A percentile compares a stretch with the other conserved stretches of the same genome.
Conservation (phyloP, 2,797 vertebrate genomes). For the Peromyscus attwateri region DNA sequence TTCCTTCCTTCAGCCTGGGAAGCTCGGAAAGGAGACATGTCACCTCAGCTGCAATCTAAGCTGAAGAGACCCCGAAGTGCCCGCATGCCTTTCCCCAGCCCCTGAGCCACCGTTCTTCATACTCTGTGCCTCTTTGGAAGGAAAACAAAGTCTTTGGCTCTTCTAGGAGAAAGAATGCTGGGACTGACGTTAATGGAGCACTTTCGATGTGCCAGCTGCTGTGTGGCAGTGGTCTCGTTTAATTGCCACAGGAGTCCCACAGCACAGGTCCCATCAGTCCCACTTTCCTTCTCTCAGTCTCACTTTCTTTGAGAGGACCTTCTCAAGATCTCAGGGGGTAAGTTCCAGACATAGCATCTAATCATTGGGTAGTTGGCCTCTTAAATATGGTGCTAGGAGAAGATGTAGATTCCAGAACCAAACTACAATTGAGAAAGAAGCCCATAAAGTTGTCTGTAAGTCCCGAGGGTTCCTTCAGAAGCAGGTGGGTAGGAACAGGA, state of each 20-base stretch:
- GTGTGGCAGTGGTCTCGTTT: neutral
- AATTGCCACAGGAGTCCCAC: neutral
- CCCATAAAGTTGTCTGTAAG: neutral
- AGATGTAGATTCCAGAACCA: neutral
- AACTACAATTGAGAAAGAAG: slow-evolving; percentile 2
- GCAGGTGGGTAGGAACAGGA: neutral
- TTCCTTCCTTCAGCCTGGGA: neutral
- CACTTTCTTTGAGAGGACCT: neutral
- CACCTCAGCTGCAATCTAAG: neutral
- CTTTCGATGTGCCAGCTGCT: neutral
- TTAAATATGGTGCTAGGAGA: neutral
- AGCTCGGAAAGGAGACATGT: neutral
- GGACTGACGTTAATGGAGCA: neutral
- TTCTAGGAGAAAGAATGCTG: neutral
- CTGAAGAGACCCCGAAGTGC: neutral
- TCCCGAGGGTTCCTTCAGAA: neutral
- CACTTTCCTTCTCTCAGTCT: neutral
- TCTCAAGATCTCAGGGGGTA: neutral
- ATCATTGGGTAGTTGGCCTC: neutral
- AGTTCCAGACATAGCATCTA: neutral
- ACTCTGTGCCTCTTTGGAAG: neutral
- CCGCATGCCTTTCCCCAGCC: too few relatives aligned
- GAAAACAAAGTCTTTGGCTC: neutral
- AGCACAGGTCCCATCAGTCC: neutral
- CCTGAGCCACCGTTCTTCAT: neutral